Percentiles rank a stretch among this genome's conserved stretches.
These are phyloP conservation scores for Eubucco bourcierii DNA, from an alignment of 2,113 vertebrate species.

Conservation along the genomic window DNA sequence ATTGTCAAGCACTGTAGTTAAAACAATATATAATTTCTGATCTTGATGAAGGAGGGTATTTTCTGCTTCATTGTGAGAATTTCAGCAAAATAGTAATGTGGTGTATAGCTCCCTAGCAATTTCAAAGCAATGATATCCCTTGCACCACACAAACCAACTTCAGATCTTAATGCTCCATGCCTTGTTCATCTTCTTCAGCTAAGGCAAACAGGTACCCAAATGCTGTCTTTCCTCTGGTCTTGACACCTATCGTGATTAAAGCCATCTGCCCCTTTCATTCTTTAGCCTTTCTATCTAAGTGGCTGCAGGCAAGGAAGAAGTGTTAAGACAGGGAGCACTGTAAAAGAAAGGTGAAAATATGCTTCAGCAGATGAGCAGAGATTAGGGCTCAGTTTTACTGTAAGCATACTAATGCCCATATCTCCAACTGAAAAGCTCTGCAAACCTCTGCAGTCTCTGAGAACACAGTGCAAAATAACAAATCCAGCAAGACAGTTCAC, in stretches of 20 bases:
- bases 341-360: neutral
- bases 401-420: neutral
- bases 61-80: neutral
- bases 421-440: neutral
- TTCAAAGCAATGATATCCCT: neutral
- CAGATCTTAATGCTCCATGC: neutral
- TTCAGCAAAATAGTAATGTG: neutral
- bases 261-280: neutral
- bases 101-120: neutral
- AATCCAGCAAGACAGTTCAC: neutral
- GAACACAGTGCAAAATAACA: neutral
- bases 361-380: neutral
- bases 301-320: conserved; percentile 20
- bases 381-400: neutral
- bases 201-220: neutral
- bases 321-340: neutral
- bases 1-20: neutral
- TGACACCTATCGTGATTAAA: neutral
- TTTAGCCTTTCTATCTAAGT: neutral
- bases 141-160: neutral
- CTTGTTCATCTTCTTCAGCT: neutral
- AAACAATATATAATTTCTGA: neutral
- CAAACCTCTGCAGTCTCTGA: neutral
- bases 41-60: neutral
- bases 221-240: neutral